These are phyloP conservation scores for Myotis yumanensis DNA, from an alignment of 2,113 vertebrate genomes.

Conservation along the genomic window DNA sequence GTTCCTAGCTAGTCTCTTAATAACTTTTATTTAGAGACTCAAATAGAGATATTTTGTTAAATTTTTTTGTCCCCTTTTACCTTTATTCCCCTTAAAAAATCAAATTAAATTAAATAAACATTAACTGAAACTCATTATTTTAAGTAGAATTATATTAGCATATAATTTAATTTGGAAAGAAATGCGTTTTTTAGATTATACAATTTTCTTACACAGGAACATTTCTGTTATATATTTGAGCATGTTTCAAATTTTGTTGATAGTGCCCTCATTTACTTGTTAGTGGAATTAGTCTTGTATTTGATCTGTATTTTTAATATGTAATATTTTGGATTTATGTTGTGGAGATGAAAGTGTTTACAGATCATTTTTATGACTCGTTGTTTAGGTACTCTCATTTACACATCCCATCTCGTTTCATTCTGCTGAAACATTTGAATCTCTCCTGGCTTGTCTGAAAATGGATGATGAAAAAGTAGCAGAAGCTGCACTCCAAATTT, in stretches of 20 bases:
- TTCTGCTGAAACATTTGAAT: constrained; percentile 99
- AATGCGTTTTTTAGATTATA: not conserved
- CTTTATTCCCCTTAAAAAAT: not conserved
- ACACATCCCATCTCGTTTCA: constrained; percentile 98
- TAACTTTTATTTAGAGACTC: constrained; percentile 11
- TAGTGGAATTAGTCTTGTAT: constrained; percentile 17
- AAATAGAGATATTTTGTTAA: not conserved
- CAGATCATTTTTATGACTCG: constrained; percentile 43
- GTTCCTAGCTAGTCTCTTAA: not conserved
- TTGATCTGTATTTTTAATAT: constrained; percentile 11
- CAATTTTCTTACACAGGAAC: not conserved
- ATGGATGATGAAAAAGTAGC: constrained; percentile 99
- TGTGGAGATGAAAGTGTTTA: not conserved
- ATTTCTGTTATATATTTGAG: not conserved
- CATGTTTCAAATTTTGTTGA: not conserved
- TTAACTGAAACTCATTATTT: constrained; percentile 33
- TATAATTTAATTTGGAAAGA: constrained; percentile 29
- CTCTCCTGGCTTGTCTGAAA: constrained; percentile 96
- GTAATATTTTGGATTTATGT: not conserved
- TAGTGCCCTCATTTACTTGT: not conserved
- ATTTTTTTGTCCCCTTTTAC: not conserved
- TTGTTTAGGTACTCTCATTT: constrained; percentile 95
- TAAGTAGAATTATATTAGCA: not conserved
- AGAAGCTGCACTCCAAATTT: constrained; percentile 97
- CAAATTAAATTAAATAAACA: not conserved